Evolutionary conservation across 2,113 vertebrate genomes (phyloP), one percentile per base, ranked within the genome.

Genomic region (Colossoma macropomum): DNA sequence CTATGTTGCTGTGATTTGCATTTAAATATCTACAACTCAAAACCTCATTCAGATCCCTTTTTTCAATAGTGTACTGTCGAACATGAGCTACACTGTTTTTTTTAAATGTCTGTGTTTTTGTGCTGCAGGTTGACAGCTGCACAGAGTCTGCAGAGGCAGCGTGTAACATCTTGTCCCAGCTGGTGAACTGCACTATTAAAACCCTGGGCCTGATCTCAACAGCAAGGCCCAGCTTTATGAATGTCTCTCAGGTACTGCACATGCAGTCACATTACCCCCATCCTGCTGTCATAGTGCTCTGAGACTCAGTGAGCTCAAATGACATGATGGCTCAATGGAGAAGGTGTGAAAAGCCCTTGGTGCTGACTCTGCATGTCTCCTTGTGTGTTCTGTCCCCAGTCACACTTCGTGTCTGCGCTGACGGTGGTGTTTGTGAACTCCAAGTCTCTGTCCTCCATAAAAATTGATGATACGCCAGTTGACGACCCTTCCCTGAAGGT

Each of bases 101-200:
- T 68, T 30, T 1, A 17, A 13, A 77, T 48, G 3, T 28, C 34
- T 17, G 19, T 75, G 15, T 82, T 68, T 69, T 71, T 69, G 34
- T 45, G 9, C 16, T 73, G 0, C 59, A 98, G 97, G 96, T 98
- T 84, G 96, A 97, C 86, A 95, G 96, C 81, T 96, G 96, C 68
- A 95, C 94, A 30, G 95, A 97, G 69, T 97, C 96, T 86, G 96
- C 96, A 84, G 97, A 97, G 92, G 95, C 96, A 56, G 96, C 96
- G 28, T 98, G 96, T 91, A 89, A 96, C 86, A 96, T 98, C 74
- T 95, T 98, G 88, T 97, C 96, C 84, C 96, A 98, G 90, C 85
- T 97, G 88, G 96, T 97, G 73, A 97, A 98, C 85, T 97, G 96
- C 87, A 96, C 96, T 83, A 94, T 97, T 89, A 96, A 96, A 89